Percentiles rank a stretch among this genome's conserved stretches.
These are phyloP conservation scores for Formica exsecta DNA, from an alignment of 1,140 invertebrate genomes.

Conservation along the genomic window DNA sequence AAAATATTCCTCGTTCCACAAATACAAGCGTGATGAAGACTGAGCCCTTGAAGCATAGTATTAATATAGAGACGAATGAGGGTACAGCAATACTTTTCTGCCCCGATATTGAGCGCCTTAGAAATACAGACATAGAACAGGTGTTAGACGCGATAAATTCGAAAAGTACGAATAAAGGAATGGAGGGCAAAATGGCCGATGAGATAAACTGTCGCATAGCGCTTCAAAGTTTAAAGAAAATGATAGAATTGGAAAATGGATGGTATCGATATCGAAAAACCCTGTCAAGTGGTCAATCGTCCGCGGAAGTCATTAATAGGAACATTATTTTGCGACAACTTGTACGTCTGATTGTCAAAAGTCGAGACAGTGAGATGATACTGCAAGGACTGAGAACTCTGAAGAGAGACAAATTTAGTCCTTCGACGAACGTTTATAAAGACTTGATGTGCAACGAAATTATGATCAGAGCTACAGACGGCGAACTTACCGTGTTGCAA, in stretches of 20 bases:
- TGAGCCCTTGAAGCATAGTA: constrained; percentile 55
- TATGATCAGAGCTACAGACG: constrained; percentile 88
- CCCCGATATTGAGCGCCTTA: constrained; percentile 75
- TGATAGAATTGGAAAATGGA: constrained; percentile 87
- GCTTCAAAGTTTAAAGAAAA: constrained; percentile 85
- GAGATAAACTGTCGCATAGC: constrained; percentile 87
- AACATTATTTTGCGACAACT: constrained; percentile 84
- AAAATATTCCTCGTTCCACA: neutral
- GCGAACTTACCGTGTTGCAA: constrained; percentile 88
- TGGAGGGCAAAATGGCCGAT: constrained; percentile 84
- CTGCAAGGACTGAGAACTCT: constrained; percentile 85
- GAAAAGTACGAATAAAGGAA: constrained; percentile 75
- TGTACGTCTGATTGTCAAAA: constrained; percentile 84
- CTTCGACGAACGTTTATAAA: constrained; percentile 85
- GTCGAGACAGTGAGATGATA: constrained; percentile 82
- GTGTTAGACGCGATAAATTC: constrained; percentile 82
- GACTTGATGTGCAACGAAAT: constrained; percentile 88
- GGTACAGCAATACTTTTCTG: constrained; percentile 78
- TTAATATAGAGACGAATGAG: constrained; percentile 78
- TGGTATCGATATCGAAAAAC: constrained; percentile 70
- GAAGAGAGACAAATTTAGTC: constrained; percentile 81
- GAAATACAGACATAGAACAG: constrained; percentile 81
- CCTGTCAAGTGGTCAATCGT: constrained; percentile 12
- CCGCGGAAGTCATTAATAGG: constrained; percentile 64
- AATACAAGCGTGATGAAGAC: constrained; percentile 18